Base-by-base conservation (phyloP, 2,888 invertebrate genomes). In the Oscheius onirici region DNA sequence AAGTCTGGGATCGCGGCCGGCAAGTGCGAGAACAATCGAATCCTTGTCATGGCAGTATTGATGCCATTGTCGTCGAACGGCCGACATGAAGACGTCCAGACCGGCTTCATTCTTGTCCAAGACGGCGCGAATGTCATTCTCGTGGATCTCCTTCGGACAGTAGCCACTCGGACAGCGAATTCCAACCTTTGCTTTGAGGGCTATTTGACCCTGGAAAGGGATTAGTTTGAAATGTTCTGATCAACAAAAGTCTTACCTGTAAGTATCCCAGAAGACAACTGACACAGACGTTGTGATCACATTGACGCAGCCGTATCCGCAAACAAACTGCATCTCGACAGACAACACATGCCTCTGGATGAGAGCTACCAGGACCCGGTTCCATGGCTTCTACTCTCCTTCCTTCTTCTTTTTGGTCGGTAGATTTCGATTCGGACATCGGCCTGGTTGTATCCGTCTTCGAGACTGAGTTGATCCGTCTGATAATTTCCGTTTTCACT, bases 101-200 rank as follows among this genome's bases (percentile, higher is more conserved):
- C 75, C 72, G 17, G 72, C 65, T 41, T 79, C 77, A 61, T 75
- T 73, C 43, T 77, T 71, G 70, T 81, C 80, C 2, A 81, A 72
- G n/a, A 77, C 58, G 10, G 79, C 77, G 51, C 74, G 76, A 51
- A 81, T 76, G 51, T 81, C 80, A 61, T 81, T 81, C 34, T 81
- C 77, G 49, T 81, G 80, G 2, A 81, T 60, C 43, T 75, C 63
- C 44, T 66, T n/a, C 0, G 65, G 49, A 52, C 80, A 81, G 5
- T 13, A 51, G 3, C 46, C 22, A 10, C 69, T 34, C 22, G 54
- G 72, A 75, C 80, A 81, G 52, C 77, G 76, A 43, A 79, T 76
- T 34, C 76, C 43, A 22, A 75, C 74, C 28, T 71, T 69, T 3
- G 77, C 76, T 60, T 74, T 72, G 20, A 76, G 51, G 5, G 74